These are phyloP conservation scores for Melieria picta DNA, from an alignment of 2,888 invertebrate genomes.

Conservation along the genomic window DNA sequence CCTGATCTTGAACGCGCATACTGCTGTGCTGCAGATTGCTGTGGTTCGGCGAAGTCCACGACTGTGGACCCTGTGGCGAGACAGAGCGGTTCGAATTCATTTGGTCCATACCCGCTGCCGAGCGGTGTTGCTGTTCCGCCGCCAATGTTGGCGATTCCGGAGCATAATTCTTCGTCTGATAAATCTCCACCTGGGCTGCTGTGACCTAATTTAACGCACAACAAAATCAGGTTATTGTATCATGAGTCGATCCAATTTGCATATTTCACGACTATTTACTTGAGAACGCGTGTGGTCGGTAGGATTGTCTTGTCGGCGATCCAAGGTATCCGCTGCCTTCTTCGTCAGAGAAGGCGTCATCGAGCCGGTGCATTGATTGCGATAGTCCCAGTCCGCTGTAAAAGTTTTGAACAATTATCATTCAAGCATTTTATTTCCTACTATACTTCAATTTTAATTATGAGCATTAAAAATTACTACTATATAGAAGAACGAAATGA, in stretches of 20 bases:
- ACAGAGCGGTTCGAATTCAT: conserved; percentile 67
- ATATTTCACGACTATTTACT: conserved; percentile 52
- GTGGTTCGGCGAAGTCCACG: conserved; percentile 66
- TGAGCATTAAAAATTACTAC: no score
- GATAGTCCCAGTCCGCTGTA: conserved; percentile 67
- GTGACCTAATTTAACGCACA: conserved; percentile 57
- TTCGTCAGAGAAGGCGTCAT: conserved; percentile 90
- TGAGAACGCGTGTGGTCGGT: conserved; percentile 70
- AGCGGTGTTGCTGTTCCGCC: conserved; percentile 64
- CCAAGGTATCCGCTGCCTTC: conserved; percentile 73
- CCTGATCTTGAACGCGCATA: conserved; percentile 66
- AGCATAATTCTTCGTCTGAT: conserved; percentile 67
- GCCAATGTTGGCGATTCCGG: conserved; percentile 65
- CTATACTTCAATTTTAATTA: no score
- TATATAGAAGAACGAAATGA: no score
- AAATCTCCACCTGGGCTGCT: conserved; percentile 68
- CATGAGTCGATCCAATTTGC: no score
- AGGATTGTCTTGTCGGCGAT: conserved; percentile 67
- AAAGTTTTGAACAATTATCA: neutral
- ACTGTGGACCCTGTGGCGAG: conserved; percentile 64
- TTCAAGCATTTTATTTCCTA: no score
- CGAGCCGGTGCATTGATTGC: conserved; percentile 68
- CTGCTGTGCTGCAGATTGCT: conserved; percentile 57
- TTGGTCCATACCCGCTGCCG: conserved; percentile 64
- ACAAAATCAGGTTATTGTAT: neutral